phyloP scores from a whole-genome alignment of 2,113 vertebrate genomes.

The Alexandromys fortis region DNA sequence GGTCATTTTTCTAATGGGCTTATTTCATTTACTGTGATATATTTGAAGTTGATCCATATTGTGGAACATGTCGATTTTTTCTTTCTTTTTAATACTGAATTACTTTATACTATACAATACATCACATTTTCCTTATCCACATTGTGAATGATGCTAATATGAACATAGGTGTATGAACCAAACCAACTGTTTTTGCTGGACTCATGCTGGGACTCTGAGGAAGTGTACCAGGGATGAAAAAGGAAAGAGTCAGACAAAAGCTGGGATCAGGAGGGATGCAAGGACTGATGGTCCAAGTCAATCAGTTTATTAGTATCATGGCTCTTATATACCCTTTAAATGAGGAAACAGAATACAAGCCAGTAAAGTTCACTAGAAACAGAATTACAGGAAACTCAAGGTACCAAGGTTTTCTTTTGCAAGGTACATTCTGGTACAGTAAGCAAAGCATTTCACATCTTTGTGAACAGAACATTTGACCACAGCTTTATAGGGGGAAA shows the following conservation, averaged over 20 bases:
- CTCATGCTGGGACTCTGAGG: neutral
- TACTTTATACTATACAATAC: neutral
- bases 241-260: neutral
- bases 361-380: neutral
- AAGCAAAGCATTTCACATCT: neutral
- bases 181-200: neutral
- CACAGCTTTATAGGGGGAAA: neutral
- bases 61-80: neutral
- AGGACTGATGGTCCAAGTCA: neutral
- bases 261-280: neutral
- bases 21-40: slow-evolving; percentile 14
- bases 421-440: neutral
- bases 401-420: neutral
- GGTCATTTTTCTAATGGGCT: neutral
- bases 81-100: neutral
- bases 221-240: neutral
- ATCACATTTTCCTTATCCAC: neutral
- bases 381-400: neutral
- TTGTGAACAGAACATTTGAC: neutral
- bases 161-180: neutral
- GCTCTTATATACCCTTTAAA: neutral
- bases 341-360: neutral
- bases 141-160: neutral
- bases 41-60: neutral
- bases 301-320: neutral